A percentile compares a stretch with the other conserved stretches of the same genome.
Conservation (phyloP, 2,888 invertebrate species). For the Meganola albula region DNA sequence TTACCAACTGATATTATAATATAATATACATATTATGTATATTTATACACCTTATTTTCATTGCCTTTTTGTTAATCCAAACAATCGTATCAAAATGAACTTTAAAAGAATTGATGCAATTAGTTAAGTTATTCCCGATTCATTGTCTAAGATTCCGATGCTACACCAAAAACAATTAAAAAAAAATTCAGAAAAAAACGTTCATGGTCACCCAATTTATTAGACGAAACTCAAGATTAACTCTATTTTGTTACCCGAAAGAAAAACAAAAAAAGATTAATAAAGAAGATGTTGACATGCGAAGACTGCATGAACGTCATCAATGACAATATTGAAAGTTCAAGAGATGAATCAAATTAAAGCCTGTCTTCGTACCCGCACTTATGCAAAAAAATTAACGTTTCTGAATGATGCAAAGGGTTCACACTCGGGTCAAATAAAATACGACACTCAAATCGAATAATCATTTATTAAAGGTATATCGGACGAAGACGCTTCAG, state of each 20-base stretch:
- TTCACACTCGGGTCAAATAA: conserved; percentile 8
- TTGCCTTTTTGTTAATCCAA: conserved; percentile 5
- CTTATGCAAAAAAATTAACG: conserved; percentile 7
- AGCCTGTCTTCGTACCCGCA: conserved; percentile 9
- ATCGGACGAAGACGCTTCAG: too few species aligned
- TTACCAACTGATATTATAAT: too few species aligned
- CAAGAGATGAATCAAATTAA: conserved; percentile 7
- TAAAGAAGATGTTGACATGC: conserved; percentile 1
- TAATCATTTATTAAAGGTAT: conserved; percentile 6
- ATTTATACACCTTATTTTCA: conserved; percentile 7
- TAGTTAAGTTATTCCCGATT: too few species aligned
- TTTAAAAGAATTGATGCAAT: conserved; percentile 7
- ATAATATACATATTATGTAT: too few species aligned
- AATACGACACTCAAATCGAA: conserved; percentile 8
- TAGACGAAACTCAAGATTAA: conserved; percentile 7
- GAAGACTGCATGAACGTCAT: conserved; percentile 1
- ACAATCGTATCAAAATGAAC: conserved; percentile 7
- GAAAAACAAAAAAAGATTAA: conserved; percentile 1
- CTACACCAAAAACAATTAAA: too few species aligned
- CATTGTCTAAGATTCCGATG: too few species aligned
- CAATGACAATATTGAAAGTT: conserved; percentile 5
- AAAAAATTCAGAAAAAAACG: conserved; percentile 11
- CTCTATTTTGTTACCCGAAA: conserved; percentile 7
- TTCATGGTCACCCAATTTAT: conserved; percentile 7
- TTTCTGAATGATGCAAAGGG: conserved; percentile 9